A percentile compares a stretch with the other conserved stretches of the same genome.
Conservation (phyloP, 2,888 invertebrate genomes). For the Chydorus sphaericus region DNA sequence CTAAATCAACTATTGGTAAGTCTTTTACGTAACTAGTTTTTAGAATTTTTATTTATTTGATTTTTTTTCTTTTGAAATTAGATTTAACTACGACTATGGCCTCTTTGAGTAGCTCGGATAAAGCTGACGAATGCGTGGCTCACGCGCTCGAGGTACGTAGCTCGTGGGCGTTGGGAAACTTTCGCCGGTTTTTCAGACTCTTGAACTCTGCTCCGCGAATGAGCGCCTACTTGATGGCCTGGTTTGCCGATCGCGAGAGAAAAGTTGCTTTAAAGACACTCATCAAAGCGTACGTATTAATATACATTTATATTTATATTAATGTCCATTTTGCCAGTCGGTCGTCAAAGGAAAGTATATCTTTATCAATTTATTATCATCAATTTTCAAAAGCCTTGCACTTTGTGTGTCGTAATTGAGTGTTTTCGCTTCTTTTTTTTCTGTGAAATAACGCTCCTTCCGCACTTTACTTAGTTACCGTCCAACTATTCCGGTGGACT, state of each 20-base stretch:
- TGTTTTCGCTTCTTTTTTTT: constrained; percentile 8
- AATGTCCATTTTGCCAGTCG: neutral
- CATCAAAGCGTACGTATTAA: constrained; percentile 84
- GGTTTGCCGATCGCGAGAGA: constrained; percentile 92
- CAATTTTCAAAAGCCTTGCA: neutral
- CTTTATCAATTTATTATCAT: constrained; percentile 4
- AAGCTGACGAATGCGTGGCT: constrained; percentile 61
- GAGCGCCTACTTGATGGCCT: constrained; percentile 93
- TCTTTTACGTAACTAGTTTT: constrained; percentile 4
- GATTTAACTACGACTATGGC: constrained; percentile 87
- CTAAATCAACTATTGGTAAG: constrained; percentile 88
- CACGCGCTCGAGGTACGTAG: constrained; percentile 78
- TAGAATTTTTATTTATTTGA: constrained; percentile 8
- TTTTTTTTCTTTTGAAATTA: constrained; percentile 32
- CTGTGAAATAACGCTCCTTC: no score
- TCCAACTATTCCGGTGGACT: constrained; percentile 10
- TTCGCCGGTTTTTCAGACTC: constrained; percentile 79
- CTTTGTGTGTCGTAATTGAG: constrained; percentile 2
- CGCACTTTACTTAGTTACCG: constrained; percentile 12
- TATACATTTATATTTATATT: neutral
- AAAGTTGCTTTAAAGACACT: constrained; percentile 80
- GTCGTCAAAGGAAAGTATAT: neutral
- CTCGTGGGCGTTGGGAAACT: constrained; percentile 87
- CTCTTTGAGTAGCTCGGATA: constrained; percentile 57
- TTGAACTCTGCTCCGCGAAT: constrained; percentile 82